Percentiles rank a stretch among this genome's conserved stretches.
Evolutionary conservation across 1,140 invertebrate genomes (phyloP).

Genomic region (Anagrus nilaparvatae): DNA sequence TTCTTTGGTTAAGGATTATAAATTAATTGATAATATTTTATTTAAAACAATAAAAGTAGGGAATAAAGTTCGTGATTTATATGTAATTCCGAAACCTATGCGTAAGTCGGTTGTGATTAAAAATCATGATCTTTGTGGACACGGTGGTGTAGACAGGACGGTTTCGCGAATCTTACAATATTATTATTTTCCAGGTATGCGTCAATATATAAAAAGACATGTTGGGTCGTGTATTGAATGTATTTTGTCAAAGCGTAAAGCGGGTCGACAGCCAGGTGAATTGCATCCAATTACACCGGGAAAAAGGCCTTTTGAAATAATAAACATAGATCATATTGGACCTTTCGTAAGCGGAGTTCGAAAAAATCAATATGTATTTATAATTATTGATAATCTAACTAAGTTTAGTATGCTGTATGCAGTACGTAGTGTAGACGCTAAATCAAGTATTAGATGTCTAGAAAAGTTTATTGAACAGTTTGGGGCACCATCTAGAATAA

Average conservation of each 20-base stretch:
- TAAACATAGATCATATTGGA: slow-evolving; percentile 15
- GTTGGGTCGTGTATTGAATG: slow-evolving; percentile 14
- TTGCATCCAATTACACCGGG: slow-evolving; percentile 12
- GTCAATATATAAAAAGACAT: slow-evolving; percentile 8
- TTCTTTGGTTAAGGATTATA: no score
- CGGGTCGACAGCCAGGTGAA: slow-evolving; percentile 12
- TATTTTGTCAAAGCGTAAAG: slow-evolving; percentile 14
- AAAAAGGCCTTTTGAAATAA: slow-evolving; percentile 6
- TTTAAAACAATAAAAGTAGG: no score
- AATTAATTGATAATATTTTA: no score
- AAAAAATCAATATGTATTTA: slow-evolving; percentile 14
- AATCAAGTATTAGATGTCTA: slow-evolving; percentile 2
- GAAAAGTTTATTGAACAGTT: slow-evolving; percentile 11
- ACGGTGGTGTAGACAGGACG: slow-evolving; percentile 8
- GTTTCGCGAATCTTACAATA: slow-evolving; percentile 1
- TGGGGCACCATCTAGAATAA: slow-evolving; percentile 15
- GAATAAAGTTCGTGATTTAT: no score
- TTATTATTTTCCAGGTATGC: slow-evolving; percentile 14
- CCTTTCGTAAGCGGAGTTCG: slow-evolving; percentile 5
- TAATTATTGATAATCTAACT: slow-evolving; percentile 11
- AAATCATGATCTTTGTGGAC: slow-evolving; percentile 7
- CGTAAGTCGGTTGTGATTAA: slow-evolving; percentile 5
- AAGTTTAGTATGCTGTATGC: slow-evolving; percentile 11
- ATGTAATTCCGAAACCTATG: no score
- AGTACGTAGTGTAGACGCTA: neutral